Conservation (phyloP, 2,797 vertebrate genomes). For the Chaetophractus vellerosus region DNA sequence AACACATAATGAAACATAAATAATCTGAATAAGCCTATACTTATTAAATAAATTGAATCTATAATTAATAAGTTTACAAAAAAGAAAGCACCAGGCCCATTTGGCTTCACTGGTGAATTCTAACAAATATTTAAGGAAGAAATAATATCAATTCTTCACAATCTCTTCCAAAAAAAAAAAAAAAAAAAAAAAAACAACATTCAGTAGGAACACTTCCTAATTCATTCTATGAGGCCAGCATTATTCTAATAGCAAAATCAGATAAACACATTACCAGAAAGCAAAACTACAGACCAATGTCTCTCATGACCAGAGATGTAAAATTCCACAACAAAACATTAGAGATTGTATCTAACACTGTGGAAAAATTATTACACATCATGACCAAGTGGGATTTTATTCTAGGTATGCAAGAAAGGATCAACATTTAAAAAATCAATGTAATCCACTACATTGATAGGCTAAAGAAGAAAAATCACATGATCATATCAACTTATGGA, state of each 20-base stretch:
- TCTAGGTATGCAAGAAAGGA: not conserved
- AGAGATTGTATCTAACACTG: not conserved
- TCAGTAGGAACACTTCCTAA: not conserved
- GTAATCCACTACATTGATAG: not conserved
- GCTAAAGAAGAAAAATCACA: not conserved
- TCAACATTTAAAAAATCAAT: not conserved
- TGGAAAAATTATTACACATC: not conserved
- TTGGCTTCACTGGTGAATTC: not conserved
- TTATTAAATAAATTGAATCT: not conserved
- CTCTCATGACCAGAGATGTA: not conserved
- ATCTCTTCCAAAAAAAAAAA: not conserved
- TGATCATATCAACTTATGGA: not conserved
- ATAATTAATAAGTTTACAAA: not conserved
- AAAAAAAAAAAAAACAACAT: not conserved
- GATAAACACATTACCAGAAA: not conserved
- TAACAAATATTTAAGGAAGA: slow-evolving; percentile 14
- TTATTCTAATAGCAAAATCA: not conserved
- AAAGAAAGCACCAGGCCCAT: not conserved
- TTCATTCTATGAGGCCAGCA: not conserved
- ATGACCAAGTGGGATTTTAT: not conserved
- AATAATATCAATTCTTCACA: not conserved
- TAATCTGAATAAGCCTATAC: not conserved
- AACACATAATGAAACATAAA: not conserved
- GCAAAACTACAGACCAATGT: not conserved
- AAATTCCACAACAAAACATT: slow-evolving; percentile 1